Evolutionary conservation across 2,113 vertebrate genomes (phyloP), one percentile per base, ranked within the genome.

Genomic region (Thalassoma bifasciatum): DNA sequence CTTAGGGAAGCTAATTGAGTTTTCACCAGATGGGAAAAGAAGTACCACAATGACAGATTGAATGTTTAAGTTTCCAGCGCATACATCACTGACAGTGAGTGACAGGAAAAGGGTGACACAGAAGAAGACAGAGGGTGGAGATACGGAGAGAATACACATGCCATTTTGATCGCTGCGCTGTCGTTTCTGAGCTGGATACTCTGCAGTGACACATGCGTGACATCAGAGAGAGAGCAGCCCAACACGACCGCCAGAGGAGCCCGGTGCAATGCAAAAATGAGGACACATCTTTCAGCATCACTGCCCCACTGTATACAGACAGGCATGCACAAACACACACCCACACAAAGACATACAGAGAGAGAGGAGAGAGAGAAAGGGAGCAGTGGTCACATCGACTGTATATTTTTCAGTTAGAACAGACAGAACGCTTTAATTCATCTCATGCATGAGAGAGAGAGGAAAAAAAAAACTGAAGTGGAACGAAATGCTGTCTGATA

Each of bases 241-340:
- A 83, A 88, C 82, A 85, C 81, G 84, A 85, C 75, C 44, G 67
- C 81, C 71, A 80, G 75, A 87, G 84, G 68, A 89, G 79, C 75
- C 75, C 75, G 12, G 76, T 26, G 81, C 77, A 57, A 79, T 62
- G 75, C 63, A 89, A 79, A 89, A 93, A 90, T 73, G 87, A 92
- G 90, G 89, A 88, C 88, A 89, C 87, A 88, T 92, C 87, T 88
- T 89, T 92, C 92, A 89, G 90, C 89, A 90, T 93, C 92, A 91
- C 68, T 86, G 87, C 83, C 81, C 84, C 78, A 89, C 88, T 86
- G 85, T 89, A 78, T 86, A 72, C 83, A 82, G 77, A 81, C 67
- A 78, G 61, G 71, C 74, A 68, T 49, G 73, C 68, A 85, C 85
- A 89, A 74, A 87, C 64, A 80, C 82, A 72, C 72, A 52, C 77